These are phyloP conservation scores for Ammospiza caudacuta DNA, from an alignment of 2,113 vertebrate genomes.

Conservation along the genomic window DNA sequence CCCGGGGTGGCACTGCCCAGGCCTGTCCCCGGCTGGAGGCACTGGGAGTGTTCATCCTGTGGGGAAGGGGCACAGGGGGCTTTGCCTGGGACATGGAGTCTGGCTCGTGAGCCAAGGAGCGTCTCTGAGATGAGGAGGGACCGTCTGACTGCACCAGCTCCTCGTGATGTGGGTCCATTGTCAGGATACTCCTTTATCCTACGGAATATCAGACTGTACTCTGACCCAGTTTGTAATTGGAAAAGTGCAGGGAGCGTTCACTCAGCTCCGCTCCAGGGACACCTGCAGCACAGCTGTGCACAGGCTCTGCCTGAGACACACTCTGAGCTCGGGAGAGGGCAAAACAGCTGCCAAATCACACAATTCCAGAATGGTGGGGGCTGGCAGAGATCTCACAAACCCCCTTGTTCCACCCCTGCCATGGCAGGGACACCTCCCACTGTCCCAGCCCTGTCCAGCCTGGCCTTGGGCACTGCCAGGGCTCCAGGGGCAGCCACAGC, in stretches of 20 bases:
- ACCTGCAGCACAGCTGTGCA: not conserved
- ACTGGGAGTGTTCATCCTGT: not conserved
- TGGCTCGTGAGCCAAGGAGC: rapidly evolving
- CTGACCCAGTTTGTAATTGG: not conserved
- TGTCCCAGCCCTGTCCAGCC: rapidly evolving
- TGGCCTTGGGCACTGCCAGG: not conserved
- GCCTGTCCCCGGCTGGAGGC: not conserved
- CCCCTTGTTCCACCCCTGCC: not conserved
- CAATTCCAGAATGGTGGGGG: not conserved
- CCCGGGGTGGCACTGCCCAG: rapidly evolving
- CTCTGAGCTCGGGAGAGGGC: not conserved
- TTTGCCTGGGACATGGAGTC: not conserved
- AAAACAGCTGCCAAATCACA: rapidly evolving
- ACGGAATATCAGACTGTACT: rapidly evolving
- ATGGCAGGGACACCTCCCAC: not conserved
- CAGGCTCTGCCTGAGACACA: not conserved
- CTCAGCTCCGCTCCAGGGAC: not conserved
- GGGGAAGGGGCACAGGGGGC: not conserved
- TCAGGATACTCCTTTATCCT: rapidly evolving
- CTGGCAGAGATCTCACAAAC: not conserved
- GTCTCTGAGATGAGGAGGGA: not conserved
- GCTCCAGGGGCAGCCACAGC: not conserved
- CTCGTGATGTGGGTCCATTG: rapidly evolving
- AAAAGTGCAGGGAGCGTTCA: rapidly evolving
- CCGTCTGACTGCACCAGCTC: rapidly evolving